Base-by-base conservation (phyloP, 2,113 vertebrate species). In the Xyliphius kryptos region DNA sequence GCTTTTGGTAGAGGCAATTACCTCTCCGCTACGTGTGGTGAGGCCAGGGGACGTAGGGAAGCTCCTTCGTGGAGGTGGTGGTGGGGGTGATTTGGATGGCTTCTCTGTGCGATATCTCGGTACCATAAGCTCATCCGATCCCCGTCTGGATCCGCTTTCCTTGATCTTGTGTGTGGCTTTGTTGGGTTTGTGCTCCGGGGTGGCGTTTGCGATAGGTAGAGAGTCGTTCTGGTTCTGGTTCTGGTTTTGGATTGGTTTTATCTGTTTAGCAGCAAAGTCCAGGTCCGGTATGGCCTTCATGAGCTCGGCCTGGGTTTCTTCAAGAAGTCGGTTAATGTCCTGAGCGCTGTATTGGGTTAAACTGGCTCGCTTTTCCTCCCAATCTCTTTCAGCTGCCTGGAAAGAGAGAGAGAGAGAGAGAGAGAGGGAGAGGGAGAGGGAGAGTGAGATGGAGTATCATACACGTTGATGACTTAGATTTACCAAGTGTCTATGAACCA, bases 271-370 rank as follows among this genome's bases (percentile, higher is more conserved):
- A 0, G 91, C 93, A 54, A 96, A 97, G 55, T 97, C 95, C 80
- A 98, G 84, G 82, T 98, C 95, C 0, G 95, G 95, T 59, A 98
- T 98, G 67, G 95, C 94, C 77, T 98, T 98, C 89, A 98, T 91
- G n/a, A 98, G 84, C 82, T 98, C 95, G 0, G 93, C 96, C 74
- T 98, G 96, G 0, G 96, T 98, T 83, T 98, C 96, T 69, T 97
- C 95, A 81, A 97, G 87, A 2, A 98, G 88, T 12, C 96, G 90
- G 79, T 95, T 98, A 79, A 98, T 98, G 86, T 97, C 95, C 84
- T 95, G 94, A 77, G 95, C 89, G 0, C 94, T 98, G 83, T 96
- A 97, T 79, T 97, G 94, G 61, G 92, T 95, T 70, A 98, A 82
- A 17, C 92, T 96, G 2, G 92, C 94, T 13, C 94, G 82, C 66